These are phyloP conservation scores for Eulemur coronatus DNA, from an alignment of 2,797 vertebrate genomes.

Conservation along the genomic window DNA sequence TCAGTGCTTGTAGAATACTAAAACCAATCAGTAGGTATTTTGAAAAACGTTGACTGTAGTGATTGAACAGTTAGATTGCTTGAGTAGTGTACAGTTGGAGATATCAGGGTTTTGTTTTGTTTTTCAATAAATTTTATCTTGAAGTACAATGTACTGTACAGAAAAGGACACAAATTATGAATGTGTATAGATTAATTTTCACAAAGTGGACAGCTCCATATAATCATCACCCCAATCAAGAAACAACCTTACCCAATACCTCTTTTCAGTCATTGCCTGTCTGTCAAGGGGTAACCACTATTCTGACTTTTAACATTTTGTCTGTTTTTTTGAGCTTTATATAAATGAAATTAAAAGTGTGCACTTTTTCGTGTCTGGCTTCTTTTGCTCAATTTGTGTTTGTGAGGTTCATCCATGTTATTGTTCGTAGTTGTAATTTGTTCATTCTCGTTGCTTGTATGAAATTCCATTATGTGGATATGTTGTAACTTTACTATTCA, in stretches of 20 bases:
- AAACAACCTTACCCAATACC: not conserved
- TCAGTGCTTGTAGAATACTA: not conserved
- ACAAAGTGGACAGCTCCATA: not conserved
- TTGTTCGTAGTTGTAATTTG: not conserved
- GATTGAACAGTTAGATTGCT: not conserved
- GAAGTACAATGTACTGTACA: not conserved
- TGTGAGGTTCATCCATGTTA: not conserved
- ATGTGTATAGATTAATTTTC: not conserved
- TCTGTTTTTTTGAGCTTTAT: not conserved
- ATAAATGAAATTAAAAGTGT: not conserved
- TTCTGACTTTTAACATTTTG: not conserved
- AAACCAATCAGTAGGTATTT: not conserved
- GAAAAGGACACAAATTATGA: not conserved
- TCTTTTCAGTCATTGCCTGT: not conserved
- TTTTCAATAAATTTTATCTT: conserved; percentile 8
- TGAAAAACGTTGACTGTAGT: not conserved
- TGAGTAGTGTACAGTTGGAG: not conserved
- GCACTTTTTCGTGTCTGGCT: not conserved
- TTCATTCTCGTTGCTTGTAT: not conserved
- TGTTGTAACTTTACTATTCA: not conserved
- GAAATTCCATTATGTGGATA: not conserved
- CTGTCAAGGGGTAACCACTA: not conserved
- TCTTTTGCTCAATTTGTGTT: not conserved
- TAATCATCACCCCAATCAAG: not conserved
- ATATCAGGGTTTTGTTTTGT: not conserved